Conservation (phyloP, 1,140 invertebrate genomes). For the Tetramorium alpestre region DNA sequence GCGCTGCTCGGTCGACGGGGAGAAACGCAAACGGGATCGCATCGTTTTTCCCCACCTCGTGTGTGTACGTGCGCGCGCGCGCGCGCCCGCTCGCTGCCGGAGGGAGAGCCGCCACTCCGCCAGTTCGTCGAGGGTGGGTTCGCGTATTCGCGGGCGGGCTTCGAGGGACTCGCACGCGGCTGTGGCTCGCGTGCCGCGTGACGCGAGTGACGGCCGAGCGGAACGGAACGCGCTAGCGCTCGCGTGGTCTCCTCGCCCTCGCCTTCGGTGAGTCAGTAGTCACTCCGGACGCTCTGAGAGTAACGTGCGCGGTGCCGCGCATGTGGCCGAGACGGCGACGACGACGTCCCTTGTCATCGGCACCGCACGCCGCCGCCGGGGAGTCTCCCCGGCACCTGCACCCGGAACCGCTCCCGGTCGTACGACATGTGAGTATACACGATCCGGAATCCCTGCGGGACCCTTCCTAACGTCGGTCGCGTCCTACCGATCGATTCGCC, state of each 20-base stretch:
- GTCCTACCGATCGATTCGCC: slow-evolving; percentile 20
- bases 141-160: neutral
- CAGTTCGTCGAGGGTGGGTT: slow-evolving; percentile 24
- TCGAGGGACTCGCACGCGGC: slow-evolving; percentile 10
- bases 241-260: neutral
- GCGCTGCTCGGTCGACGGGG: neutral
- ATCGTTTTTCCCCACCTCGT: neutral
- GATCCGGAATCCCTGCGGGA: neutral
- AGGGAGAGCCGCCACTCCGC: neutral
- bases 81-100: neutral
- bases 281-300: neutral
- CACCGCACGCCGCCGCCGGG: neutral
- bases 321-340: slow-evolving; percentile 24
- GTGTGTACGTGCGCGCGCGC: neutral
- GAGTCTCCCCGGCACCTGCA: slow-evolving; percentile 6
- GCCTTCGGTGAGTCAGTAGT: neutral
- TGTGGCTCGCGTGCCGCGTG: slow-evolving; percentile 26
- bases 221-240: slow-evolving; percentile 11
- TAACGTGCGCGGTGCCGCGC: neutral
- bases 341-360: slow-evolving; percentile 2
- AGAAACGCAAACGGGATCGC: neutral
- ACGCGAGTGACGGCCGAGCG: slow-evolving; percentile 28
- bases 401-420: neutral
- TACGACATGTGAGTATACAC: neutral
- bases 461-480: neutral